These are phyloP conservation scores for Paraplagusia blochii DNA, from an alignment of 2,113 vertebrate genomes.

Conservation along the genomic window DNA sequence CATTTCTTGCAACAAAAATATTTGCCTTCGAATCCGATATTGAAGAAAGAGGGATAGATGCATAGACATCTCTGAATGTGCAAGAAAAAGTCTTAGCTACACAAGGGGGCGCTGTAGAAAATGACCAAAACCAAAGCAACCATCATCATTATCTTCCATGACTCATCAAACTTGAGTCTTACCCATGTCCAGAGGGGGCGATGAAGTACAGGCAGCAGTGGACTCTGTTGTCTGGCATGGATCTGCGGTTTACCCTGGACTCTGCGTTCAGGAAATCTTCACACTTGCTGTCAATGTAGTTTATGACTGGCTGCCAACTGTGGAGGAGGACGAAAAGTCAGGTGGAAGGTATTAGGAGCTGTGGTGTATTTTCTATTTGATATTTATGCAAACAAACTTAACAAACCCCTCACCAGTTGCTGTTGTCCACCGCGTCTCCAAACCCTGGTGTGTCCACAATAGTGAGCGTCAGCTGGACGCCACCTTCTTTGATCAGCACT, in stretches of 20 bases:
- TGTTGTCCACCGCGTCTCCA: conserved; percentile 81
- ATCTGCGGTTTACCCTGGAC: conserved; percentile 73
- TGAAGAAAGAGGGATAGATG: too few relatives aligned
- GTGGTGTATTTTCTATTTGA: neutral
- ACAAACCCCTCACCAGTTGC: conserved; percentile 73
- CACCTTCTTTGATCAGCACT: conserved; percentile 80
- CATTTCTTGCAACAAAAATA: too few relatives aligned
- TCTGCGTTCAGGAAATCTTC: conserved; percentile 80
- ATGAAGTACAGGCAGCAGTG: conserved; percentile 80
- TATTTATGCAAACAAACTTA: neutral
- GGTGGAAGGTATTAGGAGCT: neutral
- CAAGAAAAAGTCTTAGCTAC: too few relatives aligned
- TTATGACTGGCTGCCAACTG: conserved; percentile 78
- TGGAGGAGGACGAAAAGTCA: neutral
- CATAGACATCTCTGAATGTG: too few relatives aligned
- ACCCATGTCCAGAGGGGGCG: conserved; percentile 76
- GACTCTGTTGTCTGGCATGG: conserved; percentile 78
- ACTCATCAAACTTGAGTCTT: neutral
- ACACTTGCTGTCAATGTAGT: conserved; percentile 77
- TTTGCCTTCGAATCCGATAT: too few relatives aligned
- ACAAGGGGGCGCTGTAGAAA: too few relatives aligned
- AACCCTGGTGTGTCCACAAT: conserved; percentile 82
- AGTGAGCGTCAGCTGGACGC: conserved; percentile 80
- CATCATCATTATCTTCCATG: neutral
- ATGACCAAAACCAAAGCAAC: neutral